Percentiles rank a stretch among this genome's conserved stretches.
Evolutionary conservation across 1,140 invertebrate species (phyloP).

Genomic region (Anagrus nilaparvatae): DNA sequence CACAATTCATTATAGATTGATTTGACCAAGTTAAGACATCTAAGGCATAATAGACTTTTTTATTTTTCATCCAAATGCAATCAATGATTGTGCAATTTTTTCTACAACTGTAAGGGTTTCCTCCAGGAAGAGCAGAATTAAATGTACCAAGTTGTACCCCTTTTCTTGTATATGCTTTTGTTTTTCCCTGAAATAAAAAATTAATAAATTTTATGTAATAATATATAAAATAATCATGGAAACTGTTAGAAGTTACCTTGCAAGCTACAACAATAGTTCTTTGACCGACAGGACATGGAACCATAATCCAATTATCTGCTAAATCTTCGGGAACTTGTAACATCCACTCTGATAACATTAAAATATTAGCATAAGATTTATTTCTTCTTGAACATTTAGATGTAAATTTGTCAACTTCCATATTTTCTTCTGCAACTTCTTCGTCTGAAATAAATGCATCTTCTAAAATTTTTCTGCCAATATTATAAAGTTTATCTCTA

Average conservation of each 20-base stretch:
- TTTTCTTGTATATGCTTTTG: conserved; percentile 59
- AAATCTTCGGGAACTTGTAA: conserved; percentile 74
- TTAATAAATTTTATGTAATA: background rate
- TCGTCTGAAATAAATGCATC: conserved; percentile 27
- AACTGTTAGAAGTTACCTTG: conserved; percentile 41
- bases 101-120: conserved; percentile 36
- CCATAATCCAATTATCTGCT: conserved; percentile 65
- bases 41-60: conserved; percentile 62
- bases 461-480: conserved; percentile 26
- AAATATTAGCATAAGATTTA: conserved; percentile 30
- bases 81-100: conserved; percentile 58
- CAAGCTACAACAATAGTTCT: conserved; percentile 67
- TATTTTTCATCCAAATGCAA: conserved; percentile 59
- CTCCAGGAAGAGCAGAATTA: conserved; percentile 66
- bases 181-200: conserved; percentile 51
- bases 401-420: conserved; percentile 23
- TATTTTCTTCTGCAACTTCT: conserved; percentile 24
- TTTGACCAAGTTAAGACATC: conserved; percentile 78
- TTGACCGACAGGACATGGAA: conserved; percentile 73
- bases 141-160: conserved; percentile 52
- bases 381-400: conserved; percentile 13
- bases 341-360: conserved; percentile 89
- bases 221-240: too few species aligned
- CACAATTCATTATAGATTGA: conserved; percentile 63
- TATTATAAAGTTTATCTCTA: conserved; percentile 29